phyloP scores from a whole-genome alignment of 2,113 vertebrate genomes.

The Cyprinodon variegatus region DNA sequence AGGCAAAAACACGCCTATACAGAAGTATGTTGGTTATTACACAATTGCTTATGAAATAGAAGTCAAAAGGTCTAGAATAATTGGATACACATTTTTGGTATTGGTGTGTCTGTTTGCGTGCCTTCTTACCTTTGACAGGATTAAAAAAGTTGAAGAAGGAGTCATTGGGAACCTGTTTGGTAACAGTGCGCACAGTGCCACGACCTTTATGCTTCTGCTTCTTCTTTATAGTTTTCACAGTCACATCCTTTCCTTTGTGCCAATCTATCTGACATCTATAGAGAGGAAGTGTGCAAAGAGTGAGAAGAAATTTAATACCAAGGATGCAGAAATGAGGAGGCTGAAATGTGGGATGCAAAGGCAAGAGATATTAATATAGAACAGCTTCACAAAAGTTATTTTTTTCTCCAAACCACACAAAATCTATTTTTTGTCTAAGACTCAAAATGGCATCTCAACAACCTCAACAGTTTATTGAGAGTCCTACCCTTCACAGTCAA shows the following conservation, averaged over 20 bases:
- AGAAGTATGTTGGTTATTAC: neutral
- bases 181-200: conserved; percentile 93
- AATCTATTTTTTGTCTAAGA: conserved; percentile 1
- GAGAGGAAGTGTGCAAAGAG: neutral
- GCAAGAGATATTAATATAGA: conserved; percentile 22
- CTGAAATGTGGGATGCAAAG: conserved; percentile 34
- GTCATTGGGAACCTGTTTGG: conserved; percentile 94
- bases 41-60: neutral
- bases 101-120: neutral
- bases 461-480: neutral
- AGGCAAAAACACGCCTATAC: neutral
- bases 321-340: conserved; percentile 13
- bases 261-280: conserved; percentile 93
- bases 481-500: conserved; percentile 96
- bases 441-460: conserved; percentile 5
- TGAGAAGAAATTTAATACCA: conserved; percentile 9
- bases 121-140: conserved; percentile 87
- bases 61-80: neutral
- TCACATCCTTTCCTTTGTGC: conserved; percentile 98
- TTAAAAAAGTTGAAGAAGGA: conserved; percentile 99
- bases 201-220: conserved; percentile 99
- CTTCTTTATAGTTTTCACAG: conserved; percentile 96
- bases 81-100: neutral
- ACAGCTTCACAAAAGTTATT: conserved; percentile 6
- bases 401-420: conserved; percentile 3